Conservation (phyloP, 2,888 invertebrate genomes). For the Pinctada fucata region DNA sequence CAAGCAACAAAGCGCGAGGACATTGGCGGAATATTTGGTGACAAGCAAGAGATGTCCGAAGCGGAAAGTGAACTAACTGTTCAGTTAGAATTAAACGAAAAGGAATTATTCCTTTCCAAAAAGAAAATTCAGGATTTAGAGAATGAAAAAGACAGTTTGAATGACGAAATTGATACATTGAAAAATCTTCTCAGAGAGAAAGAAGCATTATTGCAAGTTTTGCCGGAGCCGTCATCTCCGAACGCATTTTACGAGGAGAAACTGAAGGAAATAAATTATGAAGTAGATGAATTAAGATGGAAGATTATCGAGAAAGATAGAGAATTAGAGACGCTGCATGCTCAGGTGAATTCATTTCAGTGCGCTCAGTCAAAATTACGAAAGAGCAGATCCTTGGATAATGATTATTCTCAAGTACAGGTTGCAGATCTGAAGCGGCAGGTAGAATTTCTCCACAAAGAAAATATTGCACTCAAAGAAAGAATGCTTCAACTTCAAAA, state of each 20-base stretch:
- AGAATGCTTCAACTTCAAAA: slow-evolving; percentile 78
- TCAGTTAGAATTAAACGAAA: slow-evolving; percentile 91
- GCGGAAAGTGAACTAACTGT: slow-evolving; percentile 85
- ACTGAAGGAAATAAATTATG: slow-evolving; percentile 81
- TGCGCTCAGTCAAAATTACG: slow-evolving; percentile 49
- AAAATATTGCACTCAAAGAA: slow-evolving; percentile 80
- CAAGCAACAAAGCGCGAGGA: slow-evolving; percentile 38
- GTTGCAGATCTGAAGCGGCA: slow-evolving; percentile 84
- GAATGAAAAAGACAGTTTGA: slow-evolving; percentile 83
- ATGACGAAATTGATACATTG: slow-evolving; percentile 60
- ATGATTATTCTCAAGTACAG: slow-evolving; percentile 78
- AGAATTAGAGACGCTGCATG: slow-evolving; percentile 86
- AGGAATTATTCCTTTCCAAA: slow-evolving; percentile 89
- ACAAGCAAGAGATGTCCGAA: slow-evolving; percentile 77
- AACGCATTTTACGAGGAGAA: slow-evolving; percentile 81
- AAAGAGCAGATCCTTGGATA: slow-evolving; percentile 76
- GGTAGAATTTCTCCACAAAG: slow-evolving; percentile 86
- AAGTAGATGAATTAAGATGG: slow-evolving; percentile 85
- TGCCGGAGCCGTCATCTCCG: slow-evolving; percentile 58
- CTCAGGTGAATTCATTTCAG: slow-evolving; percentile 47
- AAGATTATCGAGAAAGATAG: slow-evolving; percentile 87
- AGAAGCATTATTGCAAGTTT: slow-evolving; percentile 41
- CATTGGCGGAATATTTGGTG: slow-evolving; percentile 79
- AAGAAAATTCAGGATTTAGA: slow-evolving; percentile 91
- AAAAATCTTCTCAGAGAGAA: slow-evolving; percentile 59